phyloP scores from a whole-genome alignment of 2,888 invertebrate species.

The Drosophila nr. perissopoda region DNA sequence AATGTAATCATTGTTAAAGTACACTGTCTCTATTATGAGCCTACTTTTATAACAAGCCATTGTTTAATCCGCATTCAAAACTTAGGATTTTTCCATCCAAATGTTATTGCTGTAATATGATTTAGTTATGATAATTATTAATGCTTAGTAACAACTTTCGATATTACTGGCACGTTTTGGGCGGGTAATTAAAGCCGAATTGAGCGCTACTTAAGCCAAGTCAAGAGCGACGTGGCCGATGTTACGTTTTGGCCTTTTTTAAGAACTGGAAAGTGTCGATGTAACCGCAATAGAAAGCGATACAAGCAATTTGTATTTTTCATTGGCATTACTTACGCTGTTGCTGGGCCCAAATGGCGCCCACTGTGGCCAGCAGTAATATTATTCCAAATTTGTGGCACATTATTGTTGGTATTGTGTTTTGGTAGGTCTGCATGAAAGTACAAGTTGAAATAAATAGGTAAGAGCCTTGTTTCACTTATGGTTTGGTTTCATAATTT shows the following conservation, averaged over 20 bases:
- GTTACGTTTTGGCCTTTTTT: conserved; percentile 5
- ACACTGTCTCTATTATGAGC: not conserved
- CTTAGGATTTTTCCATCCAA: not conserved
- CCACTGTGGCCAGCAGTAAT: conserved; percentile 62
- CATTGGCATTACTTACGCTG: conserved; percentile 75
- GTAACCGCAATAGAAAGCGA: conserved; percentile 44
- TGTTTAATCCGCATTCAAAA: not conserved
- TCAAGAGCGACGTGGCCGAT: conserved; percentile 37
- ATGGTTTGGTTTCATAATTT: conserved; percentile 71
- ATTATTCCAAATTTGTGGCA: conserved; percentile 65
- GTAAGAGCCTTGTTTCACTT: conserved; percentile 60
- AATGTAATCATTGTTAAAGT: not conserved
- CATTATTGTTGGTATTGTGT: conserved; percentile 56
- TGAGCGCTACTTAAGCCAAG: conserved; percentile 31
- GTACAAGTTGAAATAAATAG: conserved; percentile 71
- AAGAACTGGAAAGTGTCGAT: conserved; percentile 41
- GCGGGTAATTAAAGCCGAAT: conserved; percentile 52
- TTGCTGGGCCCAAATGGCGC: conserved; percentile 65
- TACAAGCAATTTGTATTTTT: not conserved
- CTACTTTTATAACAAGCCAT: not conserved
- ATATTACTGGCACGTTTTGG: conserved; percentile 33
- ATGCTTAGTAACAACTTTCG: conserved; percentile 34
- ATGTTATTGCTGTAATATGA: not conserved
- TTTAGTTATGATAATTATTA: not conserved
- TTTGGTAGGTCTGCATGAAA: conserved; percentile 67